Evolutionary conservation across 2,113 vertebrate species (phyloP), one percentile per base, ranked within the genome.

Genomic region (Tonatia bakeri): DNA sequence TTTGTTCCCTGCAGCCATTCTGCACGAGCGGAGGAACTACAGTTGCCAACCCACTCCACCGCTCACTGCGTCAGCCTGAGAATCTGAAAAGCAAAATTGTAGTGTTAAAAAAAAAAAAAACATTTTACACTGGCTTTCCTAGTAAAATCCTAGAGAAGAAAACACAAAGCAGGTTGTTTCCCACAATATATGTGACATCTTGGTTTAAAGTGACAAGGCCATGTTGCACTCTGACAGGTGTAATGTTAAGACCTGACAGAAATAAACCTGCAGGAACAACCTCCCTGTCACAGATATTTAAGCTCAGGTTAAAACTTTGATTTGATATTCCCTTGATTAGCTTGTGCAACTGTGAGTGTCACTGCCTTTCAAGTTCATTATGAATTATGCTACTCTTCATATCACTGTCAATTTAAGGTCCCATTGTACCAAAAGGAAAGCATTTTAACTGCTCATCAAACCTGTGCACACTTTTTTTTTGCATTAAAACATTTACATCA

Each of bases 31-130:
- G 94, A 75, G 80, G 90, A 16, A 0, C 81, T 92, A 95, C 73
- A 0, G 0, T 81, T 67, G 82, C 45, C 33, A 92, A 93, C 83
- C 84, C 14, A 7, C 93, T 80, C 93, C 9, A 24, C 47, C 61
- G 20, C 83, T 50, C 33, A 94, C 61, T 98, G 96, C 83, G 94
- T 38, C 28, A 97, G 72, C 33, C 54, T 87, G 31, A 0, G 94
- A 91, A 98, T 72, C 98, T 99, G 97, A 86, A 96, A 97, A 97
- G 90, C 28, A 24, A 98, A 98, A 98, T 95, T 2, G 0, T 45
- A 97, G 94, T 67, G 83, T 97, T 95, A 98, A 90, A 97, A 77
- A 96, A 75, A 92, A 26, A 40, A 33, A 89, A 38, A 90, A 59
- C 59, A n/a, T 56, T 87, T 87, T 43, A 95, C 84, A 43, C 96